These are phyloP conservation scores for Cephalopholis sonnerati DNA, from an alignment of 2,113 vertebrate genomes.

Conservation along the genomic window DNA sequence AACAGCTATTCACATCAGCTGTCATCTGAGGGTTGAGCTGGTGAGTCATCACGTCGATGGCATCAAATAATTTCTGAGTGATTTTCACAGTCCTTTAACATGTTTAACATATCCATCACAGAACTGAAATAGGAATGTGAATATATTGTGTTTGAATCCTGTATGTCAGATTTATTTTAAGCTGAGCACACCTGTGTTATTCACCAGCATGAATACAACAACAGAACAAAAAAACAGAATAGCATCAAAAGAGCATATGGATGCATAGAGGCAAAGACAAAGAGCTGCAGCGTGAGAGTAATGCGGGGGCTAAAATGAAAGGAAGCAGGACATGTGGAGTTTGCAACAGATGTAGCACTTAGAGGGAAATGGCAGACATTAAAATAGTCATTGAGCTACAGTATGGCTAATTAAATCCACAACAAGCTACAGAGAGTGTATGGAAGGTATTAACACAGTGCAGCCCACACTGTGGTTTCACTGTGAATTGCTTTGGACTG, in stretches of 20 bases:
- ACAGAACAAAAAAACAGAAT: not conserved
- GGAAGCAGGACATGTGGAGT: not conserved
- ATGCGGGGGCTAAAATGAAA: slow-evolving; percentile 11
- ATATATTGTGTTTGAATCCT: not conserved
- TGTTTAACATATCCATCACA: not conserved
- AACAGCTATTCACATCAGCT: slow-evolving; percentile 23
- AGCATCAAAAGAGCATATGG: slow-evolving; percentile 13
- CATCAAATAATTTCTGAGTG: not conserved
- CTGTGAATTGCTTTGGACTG: not conserved
- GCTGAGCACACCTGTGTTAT: not conserved
- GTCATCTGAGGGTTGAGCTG: not conserved
- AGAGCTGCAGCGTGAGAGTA: not conserved
- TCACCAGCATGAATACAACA: not conserved
- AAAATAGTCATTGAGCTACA: slow-evolving; percentile 13
- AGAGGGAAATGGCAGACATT: slow-evolving; percentile 3
- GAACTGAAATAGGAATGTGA: not conserved
- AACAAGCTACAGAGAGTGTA: not conserved
- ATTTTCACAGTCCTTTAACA: not conserved
- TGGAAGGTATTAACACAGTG: not conserved
- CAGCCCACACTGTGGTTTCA: not conserved
- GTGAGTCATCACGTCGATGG: not conserved
- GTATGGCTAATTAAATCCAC: slow-evolving; percentile 2
- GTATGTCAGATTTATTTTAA: not conserved
- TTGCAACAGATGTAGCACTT: slow-evolving; percentile 24
- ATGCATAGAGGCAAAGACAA: slow-evolving; percentile 11